Conservation (phyloP, 2,888 invertebrate genomes). For the Ophonus ardosiacus region DNA sequence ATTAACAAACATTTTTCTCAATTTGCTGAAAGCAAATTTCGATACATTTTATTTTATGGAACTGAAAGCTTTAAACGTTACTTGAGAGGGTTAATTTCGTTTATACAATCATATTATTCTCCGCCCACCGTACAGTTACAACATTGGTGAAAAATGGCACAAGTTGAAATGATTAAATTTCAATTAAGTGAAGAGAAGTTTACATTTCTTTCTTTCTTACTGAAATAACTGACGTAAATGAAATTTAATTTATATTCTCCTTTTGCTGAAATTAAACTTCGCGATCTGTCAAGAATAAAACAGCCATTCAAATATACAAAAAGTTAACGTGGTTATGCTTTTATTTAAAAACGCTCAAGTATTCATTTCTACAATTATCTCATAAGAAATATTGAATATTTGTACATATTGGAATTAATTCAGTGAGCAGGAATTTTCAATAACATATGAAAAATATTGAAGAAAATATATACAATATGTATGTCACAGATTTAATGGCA, state of each 20-base stretch:
- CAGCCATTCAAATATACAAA: no score
- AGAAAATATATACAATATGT: no score
- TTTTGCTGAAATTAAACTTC: not conserved
- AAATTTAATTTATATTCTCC: not conserved
- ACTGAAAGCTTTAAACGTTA: slow-evolving; percentile 3
- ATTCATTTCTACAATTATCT: no score
- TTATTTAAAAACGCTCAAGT: no score
- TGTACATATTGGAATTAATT: no score
- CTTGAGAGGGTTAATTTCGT: not conserved
- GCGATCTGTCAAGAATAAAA: not conserved
- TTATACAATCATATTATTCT: not conserved
- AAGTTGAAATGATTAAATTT: not conserved
- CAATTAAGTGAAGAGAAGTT: not conserved
- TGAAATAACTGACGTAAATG: not conserved
- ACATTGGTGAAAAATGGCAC: not conserved
- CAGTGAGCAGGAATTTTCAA: no score
- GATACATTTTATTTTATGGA: slow-evolving; percentile 34
- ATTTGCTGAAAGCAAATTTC: slow-evolving; percentile 45
- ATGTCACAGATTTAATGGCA: no score
- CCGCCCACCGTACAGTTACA: not conserved
- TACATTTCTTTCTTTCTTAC: not conserved
- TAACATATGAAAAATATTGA: no score
- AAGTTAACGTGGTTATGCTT: no score
- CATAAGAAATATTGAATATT: no score
- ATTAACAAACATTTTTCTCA: slow-evolving; percentile 42